These are phyloP conservation scores for Aphidius gifuensis DNA, from an alignment of 1,140 invertebrate genomes.

Conservation along the genomic window DNA sequence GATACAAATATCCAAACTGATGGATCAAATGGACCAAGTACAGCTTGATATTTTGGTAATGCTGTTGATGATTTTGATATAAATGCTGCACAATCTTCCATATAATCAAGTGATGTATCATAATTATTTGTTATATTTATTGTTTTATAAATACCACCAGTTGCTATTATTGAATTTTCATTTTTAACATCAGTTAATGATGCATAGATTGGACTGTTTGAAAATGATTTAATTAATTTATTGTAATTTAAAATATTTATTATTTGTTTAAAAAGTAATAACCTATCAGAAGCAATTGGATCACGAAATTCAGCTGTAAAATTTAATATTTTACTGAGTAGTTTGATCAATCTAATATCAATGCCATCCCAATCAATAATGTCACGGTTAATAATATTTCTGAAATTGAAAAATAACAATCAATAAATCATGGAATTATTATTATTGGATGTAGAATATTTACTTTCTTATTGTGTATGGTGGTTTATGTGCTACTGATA, in stretches of 20 bases:
- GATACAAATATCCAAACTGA: slow-evolving; percentile 71
- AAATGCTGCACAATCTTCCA: slow-evolving; percentile 71
- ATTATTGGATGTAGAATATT: slow-evolving; percentile 23
- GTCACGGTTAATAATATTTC: slow-evolving; percentile 47
- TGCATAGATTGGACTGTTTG: slow-evolving; percentile 56
- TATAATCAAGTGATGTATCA: slow-evolving; percentile 62
- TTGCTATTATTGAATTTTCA: slow-evolving; percentile 60
- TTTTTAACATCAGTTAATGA: slow-evolving; percentile 54
- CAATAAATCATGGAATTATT: slow-evolving; percentile 9
- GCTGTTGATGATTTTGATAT: slow-evolving; percentile 71
- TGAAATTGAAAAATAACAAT: slow-evolving; percentile 30
- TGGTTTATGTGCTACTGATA: slow-evolving; percentile 65
- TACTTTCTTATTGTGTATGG: slow-evolving; percentile 67
- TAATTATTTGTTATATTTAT: slow-evolving; percentile 54
- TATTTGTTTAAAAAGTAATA: slow-evolving; percentile 9
- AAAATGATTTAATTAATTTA: slow-evolving; percentile 6
- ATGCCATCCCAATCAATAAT: slow-evolving; percentile 64
- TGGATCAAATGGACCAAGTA: slow-evolving; percentile 76
- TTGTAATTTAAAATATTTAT: too few species aligned
- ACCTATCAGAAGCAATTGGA: slow-evolving; percentile 51
- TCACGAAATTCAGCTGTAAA: slow-evolving; percentile 67
- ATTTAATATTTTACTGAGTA: slow-evolving; percentile 63
- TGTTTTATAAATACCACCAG: slow-evolving; percentile 68
- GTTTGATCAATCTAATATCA: slow-evolving; percentile 62
- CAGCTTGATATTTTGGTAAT: slow-evolving; percentile 74